Evolutionary conservation across 2,113 vertebrate genomes (phyloP).

Genomic region (Phalacrocorax brasilianus): DNA sequence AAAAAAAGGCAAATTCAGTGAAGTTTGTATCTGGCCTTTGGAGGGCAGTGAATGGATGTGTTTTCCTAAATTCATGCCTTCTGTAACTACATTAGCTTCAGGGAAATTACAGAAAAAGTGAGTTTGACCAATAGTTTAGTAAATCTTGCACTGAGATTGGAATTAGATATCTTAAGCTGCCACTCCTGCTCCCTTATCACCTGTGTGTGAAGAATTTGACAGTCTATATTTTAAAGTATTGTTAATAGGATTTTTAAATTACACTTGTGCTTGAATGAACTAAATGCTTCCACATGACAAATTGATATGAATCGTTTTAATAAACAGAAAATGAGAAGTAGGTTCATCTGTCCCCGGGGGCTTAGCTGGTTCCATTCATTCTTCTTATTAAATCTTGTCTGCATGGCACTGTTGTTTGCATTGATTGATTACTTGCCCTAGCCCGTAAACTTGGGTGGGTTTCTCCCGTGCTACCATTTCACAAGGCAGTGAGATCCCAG

Average conservation of each 20-base stretch:
- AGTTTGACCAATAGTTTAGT: neutral
- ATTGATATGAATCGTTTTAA: slow-evolving; percentile 63
- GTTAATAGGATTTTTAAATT: slow-evolving; percentile 51
- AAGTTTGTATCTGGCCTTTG: neutral
- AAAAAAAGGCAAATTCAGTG: neutral
- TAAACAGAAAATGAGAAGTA: slow-evolving; percentile 59
- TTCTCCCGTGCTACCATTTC: neutral
- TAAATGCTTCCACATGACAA: slow-evolving; percentile 39
- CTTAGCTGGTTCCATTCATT: slow-evolving; percentile 19
- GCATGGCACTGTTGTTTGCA: neutral
- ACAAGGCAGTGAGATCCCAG: neutral
- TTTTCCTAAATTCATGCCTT: neutral
- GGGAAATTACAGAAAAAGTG: neutral
- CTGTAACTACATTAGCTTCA: neutral
- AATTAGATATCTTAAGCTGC: neutral
- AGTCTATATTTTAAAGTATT: slow-evolving; percentile 9
- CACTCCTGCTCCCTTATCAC: neutral
- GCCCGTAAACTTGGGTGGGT: neutral
- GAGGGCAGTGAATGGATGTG: neutral
- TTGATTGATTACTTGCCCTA: neutral
- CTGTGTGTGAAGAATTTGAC: slow-evolving; percentile 14
- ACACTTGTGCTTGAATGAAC: slow-evolving; percentile 20
- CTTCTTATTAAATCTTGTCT: slow-evolving; percentile 14
- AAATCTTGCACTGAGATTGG: neutral
- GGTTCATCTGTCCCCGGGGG: slow-evolving; percentile 37